Evolutionary conservation across 2,797 vertebrate genomes (phyloP), one percentile per base, ranked within the genome.

Genomic region (Coilia nasus): DNA sequence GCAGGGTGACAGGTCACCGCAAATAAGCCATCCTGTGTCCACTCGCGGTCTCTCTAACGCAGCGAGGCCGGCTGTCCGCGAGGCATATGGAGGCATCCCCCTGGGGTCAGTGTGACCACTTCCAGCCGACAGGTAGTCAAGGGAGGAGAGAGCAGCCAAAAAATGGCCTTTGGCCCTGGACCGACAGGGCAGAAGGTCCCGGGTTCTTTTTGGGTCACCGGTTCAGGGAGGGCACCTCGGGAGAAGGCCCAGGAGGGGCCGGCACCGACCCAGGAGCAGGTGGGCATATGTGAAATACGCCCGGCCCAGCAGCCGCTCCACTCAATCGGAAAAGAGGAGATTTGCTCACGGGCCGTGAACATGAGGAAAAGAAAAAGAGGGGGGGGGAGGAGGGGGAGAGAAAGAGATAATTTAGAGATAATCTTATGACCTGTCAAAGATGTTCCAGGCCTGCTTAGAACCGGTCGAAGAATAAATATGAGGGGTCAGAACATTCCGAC

Each of bases 21-120:
- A 88, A 85, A 82, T 84, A 85, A 85, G 89, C 91, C 86, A 81
- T 90, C 88, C 88, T 88, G 90, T 89, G 91, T 87, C 89, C 85
- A 54, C 14, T 88, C 15, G 87, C 89, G 85, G 90, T 90, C 90
- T 92, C 90, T 87, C 90, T 90, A 3, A 3, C 93, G 93, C 93
- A 90, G 92, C 15, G 92, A 92, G 93, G 89, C 92, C 90, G 93
- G 93, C 93, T 90, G 93, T 92, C 93, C 92, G 88, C 44, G 44
- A 81, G 85, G 93, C 94, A 95, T 94, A 94, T 94, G 94, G 93
- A 88, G 78, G 85, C 83, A 91, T 85, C 90, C 90, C 83, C 9
- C 50, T 90, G 88, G 92, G 86, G 90, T 25, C 85, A 60, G 85
- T 86, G 47, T 85, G n/a, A n/a, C 9, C 1, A 7, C 14, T 14